These are phyloP conservation scores for Goniozus legneri DNA, from an alignment of 1,140 invertebrate species.

Conservation along the genomic window DNA sequence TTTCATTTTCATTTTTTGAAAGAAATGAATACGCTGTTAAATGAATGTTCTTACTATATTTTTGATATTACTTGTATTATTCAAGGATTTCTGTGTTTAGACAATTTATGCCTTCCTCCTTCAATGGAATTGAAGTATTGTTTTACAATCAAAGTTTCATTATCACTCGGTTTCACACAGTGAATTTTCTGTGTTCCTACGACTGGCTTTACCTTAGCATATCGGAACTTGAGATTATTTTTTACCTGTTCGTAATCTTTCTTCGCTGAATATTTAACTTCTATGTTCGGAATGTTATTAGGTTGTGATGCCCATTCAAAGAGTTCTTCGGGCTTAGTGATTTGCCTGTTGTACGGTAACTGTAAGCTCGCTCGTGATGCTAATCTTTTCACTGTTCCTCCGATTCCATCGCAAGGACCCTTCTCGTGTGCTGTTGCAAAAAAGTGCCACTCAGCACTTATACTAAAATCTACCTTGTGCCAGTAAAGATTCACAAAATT, in stretches of 20 bases:
- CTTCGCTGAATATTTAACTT: conserved; percentile 2
- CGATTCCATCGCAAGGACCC: conserved; percentile 7
- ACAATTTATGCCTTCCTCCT: no score
- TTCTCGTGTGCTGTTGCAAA: conserved; percentile 21
- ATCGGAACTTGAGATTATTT: conserved; percentile 10
- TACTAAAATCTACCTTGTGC: conserved; percentile 1
- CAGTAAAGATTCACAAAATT: no score
- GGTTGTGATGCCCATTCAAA: neutral
- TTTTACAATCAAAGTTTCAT: conserved; percentile 25
- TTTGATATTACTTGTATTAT: no score
- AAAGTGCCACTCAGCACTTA: conserved; percentile 15
- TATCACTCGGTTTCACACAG: conserved; percentile 10
- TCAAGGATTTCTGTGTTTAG: no score
- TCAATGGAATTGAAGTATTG: no score
- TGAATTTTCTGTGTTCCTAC: conserved; percentile 20
- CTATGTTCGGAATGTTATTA: neutral
- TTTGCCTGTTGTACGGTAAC: conserved; percentile 1
- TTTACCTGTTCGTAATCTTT: conserved; percentile 13
- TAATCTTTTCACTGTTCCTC: no score
- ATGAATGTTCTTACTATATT: no score
- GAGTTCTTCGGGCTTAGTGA: conserved; percentile 6
- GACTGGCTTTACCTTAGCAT: conserved; percentile 20
- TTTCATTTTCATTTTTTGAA: no score
- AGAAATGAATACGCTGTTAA: no score
- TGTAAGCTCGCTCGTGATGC: conserved; percentile 13